Conservation (phyloP, 2,113 vertebrate species). For the Tautogolabrus adspersus region DNA sequence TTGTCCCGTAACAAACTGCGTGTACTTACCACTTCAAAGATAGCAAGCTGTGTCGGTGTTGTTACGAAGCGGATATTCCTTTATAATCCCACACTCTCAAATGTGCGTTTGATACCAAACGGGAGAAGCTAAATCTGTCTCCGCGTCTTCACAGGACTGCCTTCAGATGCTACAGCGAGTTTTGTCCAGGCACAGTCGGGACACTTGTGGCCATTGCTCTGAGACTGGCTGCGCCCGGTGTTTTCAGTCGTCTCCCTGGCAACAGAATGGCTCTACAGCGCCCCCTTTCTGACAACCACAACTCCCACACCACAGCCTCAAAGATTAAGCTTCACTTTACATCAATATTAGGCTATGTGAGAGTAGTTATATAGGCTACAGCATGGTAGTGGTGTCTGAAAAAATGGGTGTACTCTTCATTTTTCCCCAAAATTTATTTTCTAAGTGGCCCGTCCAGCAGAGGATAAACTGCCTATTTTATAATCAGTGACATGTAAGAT, state of each 20-base stretch:
- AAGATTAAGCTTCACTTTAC: no score
- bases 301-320: not conserved
- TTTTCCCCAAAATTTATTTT: no score
- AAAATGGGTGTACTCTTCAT: no score
- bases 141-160: slow-evolving; percentile 17
- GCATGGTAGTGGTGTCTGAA: no score
- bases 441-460: no score
- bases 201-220: slow-evolving; percentile 66
- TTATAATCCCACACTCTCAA: not conserved
- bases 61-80: not conserved
- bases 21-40: slow-evolving; percentile 61
- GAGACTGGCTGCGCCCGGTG: slow-evolving; percentile 53
- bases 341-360: no score
- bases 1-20: slow-evolving; percentile 31
- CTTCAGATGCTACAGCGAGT: slow-evolving; percentile 25
- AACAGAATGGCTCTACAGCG: slow-evolving; percentile 67
- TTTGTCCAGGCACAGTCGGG: slow-evolving; percentile 29
- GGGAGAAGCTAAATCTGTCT: not conserved
- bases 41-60: not conserved
- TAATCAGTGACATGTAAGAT: no score
- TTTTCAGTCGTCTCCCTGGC: slow-evolving; percentile 76
- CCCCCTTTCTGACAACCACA: slow-evolving; percentile 13
- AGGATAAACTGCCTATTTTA: no score
- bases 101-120: not conserved
- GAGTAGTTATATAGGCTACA: no score